phyloP scores from a whole-genome alignment of 2,797 vertebrate species.

The Siniperca scherzeri region DNA sequence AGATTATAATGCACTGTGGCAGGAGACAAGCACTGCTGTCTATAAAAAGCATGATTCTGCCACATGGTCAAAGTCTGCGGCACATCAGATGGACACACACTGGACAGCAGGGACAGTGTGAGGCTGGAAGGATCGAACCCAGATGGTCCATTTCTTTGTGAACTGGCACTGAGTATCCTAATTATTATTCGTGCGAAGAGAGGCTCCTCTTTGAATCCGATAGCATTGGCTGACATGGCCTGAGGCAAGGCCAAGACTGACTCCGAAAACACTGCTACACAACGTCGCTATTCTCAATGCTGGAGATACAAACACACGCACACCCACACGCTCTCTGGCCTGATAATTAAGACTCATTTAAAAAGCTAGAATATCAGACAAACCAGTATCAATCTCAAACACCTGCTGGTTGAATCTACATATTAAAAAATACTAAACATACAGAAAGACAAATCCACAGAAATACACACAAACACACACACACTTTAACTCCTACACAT shows the following conservation, averaged over 20 bases:
- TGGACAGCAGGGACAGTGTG: slow-evolving; percentile 63
- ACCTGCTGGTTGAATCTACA: not conserved
- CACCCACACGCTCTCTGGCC: not conserved
- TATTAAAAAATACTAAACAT: not conserved
- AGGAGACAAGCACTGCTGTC: slow-evolving; percentile 2
- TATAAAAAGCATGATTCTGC: slow-evolving; percentile 58
- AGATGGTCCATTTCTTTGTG: slow-evolving; percentile 77
- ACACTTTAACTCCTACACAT: slow-evolving; percentile 1
- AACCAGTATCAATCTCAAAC: not conserved
- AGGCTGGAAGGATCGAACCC: slow-evolving; percentile 63
- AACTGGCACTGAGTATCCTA: slow-evolving; percentile 65
- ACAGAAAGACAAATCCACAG: not conserved
- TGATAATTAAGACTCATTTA: slow-evolving; percentile 11
- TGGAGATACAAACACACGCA: slow-evolving; percentile 16
- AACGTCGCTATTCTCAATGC: slow-evolving; percentile 55
- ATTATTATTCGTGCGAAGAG: slow-evolving; percentile 79
- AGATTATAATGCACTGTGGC: slow-evolving; percentile 13
- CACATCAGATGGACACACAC: slow-evolving; percentile 61
- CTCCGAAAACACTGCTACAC: slow-evolving; percentile 59
- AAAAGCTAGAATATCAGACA: slow-evolving; percentile 11
- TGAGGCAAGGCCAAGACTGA: slow-evolving; percentile 65
- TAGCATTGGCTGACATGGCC: slow-evolving; percentile 65
- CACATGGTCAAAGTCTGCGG: slow-evolving; percentile 49
- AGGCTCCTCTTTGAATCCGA: slow-evolving; percentile 68
- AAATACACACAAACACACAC: not conserved